phyloP scores from a whole-genome alignment of 2,888 invertebrate genomes.

The Schrankia costaestrigalis region DNA sequence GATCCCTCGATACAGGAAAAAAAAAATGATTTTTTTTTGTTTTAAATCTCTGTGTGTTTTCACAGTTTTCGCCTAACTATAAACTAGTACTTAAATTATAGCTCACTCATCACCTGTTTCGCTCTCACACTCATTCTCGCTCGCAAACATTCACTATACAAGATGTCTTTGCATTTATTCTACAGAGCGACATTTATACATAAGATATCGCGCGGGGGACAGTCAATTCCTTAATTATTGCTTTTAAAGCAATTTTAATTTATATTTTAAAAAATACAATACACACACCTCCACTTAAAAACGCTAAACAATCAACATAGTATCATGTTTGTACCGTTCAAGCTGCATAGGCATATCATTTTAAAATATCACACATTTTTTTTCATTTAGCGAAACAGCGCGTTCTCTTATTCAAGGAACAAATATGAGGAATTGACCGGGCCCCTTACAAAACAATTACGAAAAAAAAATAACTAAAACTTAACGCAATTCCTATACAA shows the following conservation, averaged over 20 bases:
- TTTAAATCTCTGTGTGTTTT: constrained; percentile 58
- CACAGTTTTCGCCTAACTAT: constrained; percentile 77
- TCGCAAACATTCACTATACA: constrained; percentile 45
- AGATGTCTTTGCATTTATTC: constrained; percentile 60
- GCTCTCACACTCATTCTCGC: constrained; percentile 50
- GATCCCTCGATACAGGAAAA: constrained; percentile 73
- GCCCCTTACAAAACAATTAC: constrained; percentile 58
- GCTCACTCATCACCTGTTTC: constrained; percentile 45
- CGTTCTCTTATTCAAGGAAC: constrained; percentile 29
- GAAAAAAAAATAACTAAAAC: constrained; percentile 59
- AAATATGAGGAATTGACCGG: constrained; percentile 63
- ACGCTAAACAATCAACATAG: constrained; percentile 10
- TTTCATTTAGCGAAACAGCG: constrained; percentile 48
- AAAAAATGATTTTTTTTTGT: constrained; percentile 57
- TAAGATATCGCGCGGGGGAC: constrained; percentile 63
- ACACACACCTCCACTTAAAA: constrained; percentile 28
- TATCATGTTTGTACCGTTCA: too few relatives aligned
- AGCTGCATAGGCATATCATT: constrained; percentile 62
- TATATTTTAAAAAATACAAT: constrained; percentile 30
- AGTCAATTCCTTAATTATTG: constrained; percentile 68
- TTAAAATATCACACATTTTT: constrained; percentile 60
- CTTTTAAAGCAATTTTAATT: constrained; percentile 53
- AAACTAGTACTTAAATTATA: constrained; percentile 70
- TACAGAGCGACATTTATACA: constrained; percentile 69
- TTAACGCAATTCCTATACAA: constrained; percentile 67